Percentiles rank a stretch among this genome's conserved stretches.
Evolutionary conservation across 2,797 vertebrate species (phyloP).

Genomic region (Pseudochirops cupreus): DNA sequence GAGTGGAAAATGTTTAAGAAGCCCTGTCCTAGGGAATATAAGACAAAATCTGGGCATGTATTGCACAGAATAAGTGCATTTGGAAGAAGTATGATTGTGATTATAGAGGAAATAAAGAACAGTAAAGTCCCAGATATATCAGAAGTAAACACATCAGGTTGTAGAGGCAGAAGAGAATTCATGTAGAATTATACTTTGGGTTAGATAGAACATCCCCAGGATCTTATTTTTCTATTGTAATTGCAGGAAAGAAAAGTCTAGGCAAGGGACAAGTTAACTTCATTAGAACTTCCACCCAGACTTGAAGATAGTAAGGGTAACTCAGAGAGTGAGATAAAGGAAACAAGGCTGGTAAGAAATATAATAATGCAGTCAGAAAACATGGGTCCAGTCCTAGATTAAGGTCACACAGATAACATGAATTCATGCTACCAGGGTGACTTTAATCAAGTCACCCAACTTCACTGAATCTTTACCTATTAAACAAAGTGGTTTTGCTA

Average conservation of each 20-base stretch:
- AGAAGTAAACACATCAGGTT: neutral
- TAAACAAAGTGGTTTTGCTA: neutral
- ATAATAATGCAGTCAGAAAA: neutral
- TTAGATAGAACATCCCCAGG: neutral
- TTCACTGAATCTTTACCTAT: neutral
- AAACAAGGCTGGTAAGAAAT: neutral
- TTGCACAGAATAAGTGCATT: neutral
- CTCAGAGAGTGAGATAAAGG: neutral
- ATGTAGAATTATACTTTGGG: neutral
- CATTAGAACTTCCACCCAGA: neutral
- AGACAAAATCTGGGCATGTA: neutral
- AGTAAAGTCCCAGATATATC: neutral
- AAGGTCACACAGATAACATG: neutral
- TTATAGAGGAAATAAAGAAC: neutral
- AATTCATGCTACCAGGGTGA: neutral
- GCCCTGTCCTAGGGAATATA: neutral
- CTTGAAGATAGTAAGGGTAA: neutral
- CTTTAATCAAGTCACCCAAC: neutral
- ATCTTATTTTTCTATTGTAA: neutral
- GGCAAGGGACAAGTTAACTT: neutral
- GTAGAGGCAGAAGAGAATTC: neutral
- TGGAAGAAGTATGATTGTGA: neutral
- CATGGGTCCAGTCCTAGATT: neutral
- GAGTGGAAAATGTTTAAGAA: no score
- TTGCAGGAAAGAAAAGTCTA: neutral